Evolutionary conservation across 2,113 vertebrate genomes (phyloP), one percentile per base, ranked within the genome.

Genomic region (Coregonus clupeaformis): DNA sequence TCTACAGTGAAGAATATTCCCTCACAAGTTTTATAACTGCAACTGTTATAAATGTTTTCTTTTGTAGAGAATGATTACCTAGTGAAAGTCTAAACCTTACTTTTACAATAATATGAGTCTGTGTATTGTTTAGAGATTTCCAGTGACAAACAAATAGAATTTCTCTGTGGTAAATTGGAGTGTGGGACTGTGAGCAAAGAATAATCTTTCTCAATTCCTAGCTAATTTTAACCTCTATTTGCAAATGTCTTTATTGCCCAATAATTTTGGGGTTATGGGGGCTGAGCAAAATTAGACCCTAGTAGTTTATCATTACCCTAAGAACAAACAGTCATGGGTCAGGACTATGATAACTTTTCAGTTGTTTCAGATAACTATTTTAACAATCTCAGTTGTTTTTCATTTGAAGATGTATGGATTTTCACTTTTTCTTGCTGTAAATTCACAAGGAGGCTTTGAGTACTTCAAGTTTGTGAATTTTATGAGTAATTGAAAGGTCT

Each of bases 301-400:
- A 60, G 76, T 66, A 67, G 87, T 88, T 91, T 89, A 89, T 91
- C 76, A 89, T 89, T 89, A 90, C 69, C 83, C 47, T 30, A 67
- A 85, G 68, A 68, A 74, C 76, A 88, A 87, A 87, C 77, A 82
- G 14, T 63, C 24, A 78, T 69, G 68, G 74, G 68, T 81, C 74
- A 82, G 66, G 68, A 82, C 69, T 76, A 49, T 74, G 66, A 71
- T 36, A 80, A 77, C 76, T 77, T 52, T 65, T 78, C 69, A 84
- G 79, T 86, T 85, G 68, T 65, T 52, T 76, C 68, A 86, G 82
- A 87, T 80, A 67, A 77, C 74, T 78, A 52, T 79, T 68, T 78
- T 57, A 66, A 82, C 67, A 68, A 36, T 30, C 20, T 12, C 7
- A 30, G 20, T 22, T 30, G 4, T 27, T 11, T 65, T 25, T 27